These are phyloP conservation scores for Aphodius sticticus DNA, from an alignment of 2,888 invertebrate species.

Conservation along the genomic window DNA sequence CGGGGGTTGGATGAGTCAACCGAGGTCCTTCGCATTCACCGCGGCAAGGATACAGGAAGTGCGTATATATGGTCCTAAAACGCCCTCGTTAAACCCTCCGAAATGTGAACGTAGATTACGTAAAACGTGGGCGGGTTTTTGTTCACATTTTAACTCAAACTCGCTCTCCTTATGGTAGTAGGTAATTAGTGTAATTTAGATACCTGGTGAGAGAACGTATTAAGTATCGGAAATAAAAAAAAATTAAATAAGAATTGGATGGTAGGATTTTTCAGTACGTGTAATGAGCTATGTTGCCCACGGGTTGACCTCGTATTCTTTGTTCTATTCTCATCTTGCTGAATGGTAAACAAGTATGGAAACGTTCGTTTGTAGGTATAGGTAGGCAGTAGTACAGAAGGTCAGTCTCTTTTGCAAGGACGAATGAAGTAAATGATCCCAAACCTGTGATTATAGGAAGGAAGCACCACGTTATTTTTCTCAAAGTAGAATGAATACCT, in stretches of 20 bases:
- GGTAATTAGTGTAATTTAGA: neutral
- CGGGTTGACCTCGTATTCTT: neutral
- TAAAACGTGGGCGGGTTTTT: neutral
- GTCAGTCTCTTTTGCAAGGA: neutral
- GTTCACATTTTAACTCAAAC: neutral
- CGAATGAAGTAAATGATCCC: neutral
- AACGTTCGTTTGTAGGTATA: neutral
- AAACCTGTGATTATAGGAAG: neutral
- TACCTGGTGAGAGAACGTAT: too few species aligned
- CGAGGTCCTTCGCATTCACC: constrained; percentile 38
- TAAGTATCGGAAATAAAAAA: neutral
- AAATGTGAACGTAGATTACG: neutral
- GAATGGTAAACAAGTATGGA: constrained; percentile 4
- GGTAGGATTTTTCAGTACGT: neutral
- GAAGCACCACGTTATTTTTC: neutral
- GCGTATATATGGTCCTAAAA: neutral
- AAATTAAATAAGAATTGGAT: neutral
- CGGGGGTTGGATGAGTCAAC: constrained; percentile 41
- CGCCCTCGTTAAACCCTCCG: neutral
- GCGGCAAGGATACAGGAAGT: constrained; percentile 25
- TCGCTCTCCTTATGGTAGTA: neutral
- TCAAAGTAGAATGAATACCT: neutral
- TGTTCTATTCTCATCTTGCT: neutral
- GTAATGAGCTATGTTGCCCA: neutral
- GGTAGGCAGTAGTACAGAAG: neutral